Evolutionary conservation across 2,888 invertebrate species (phyloP).

Genomic region (Deilephila elpenor): DNA sequence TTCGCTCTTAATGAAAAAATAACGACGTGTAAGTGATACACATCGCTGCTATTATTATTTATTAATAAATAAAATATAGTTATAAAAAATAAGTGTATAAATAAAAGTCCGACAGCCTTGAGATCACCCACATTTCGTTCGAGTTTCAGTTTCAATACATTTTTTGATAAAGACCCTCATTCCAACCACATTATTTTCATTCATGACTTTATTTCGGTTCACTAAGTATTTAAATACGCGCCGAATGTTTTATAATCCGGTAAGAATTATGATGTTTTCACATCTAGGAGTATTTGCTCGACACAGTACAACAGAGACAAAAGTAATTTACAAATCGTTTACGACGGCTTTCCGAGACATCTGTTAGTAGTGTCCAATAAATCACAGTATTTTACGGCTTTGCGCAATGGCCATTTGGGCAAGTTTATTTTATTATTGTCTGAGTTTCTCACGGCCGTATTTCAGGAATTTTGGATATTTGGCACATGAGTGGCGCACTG

Average conservation of each 20-base stretch:
- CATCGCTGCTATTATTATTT: too few species aligned
- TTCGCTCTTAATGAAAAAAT: too few species aligned
- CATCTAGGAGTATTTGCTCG: background rate
- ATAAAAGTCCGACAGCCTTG: too few species aligned
- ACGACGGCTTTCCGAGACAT: constrained; percentile 30
- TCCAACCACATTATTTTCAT: background rate
- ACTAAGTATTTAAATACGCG: background rate
- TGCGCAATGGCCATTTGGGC: constrained; percentile 32
- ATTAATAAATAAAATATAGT: too few species aligned
- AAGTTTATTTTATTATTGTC: constrained; percentile 43
- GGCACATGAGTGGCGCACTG: constrained; percentile 39
- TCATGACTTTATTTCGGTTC: background rate
- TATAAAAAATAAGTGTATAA: too few species aligned
- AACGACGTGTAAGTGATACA: too few species aligned
- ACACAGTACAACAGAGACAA: constrained; percentile 14
- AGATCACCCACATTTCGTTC: too few species aligned
- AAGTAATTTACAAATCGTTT: constrained; percentile 28
- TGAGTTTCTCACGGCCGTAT: constrained; percentile 34
- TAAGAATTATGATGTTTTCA: constrained; percentile 4
- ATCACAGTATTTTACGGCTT: constrained; percentile 33
- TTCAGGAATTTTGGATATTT: constrained; percentile 40
- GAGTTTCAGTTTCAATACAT: too few species aligned
- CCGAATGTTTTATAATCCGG: background rate
- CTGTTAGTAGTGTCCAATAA: constrained; percentile 32
- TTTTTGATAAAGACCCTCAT: background rate